Conservation (phyloP, 2,797 vertebrate species). For the Chrysocyon brachyurus region DNA sequence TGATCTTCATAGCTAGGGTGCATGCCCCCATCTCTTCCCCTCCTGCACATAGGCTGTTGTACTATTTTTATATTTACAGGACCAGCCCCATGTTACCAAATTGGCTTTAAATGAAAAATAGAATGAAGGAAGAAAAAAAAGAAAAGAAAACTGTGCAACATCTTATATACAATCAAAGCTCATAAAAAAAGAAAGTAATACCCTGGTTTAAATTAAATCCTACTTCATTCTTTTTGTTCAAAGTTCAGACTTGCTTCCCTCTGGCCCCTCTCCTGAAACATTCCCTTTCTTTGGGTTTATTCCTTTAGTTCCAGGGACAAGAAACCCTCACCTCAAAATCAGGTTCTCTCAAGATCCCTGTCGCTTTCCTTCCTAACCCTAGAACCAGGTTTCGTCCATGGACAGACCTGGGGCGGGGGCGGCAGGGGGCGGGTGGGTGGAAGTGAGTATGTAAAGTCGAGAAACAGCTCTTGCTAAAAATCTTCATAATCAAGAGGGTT, state of each 20-base stretch:
- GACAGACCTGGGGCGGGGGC: background rate
- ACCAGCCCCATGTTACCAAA: slow-evolving; percentile 42
- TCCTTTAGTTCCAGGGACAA: slow-evolving; percentile 61
- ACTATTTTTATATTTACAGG: slow-evolving; percentile 46
- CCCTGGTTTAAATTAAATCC: slow-evolving; percentile 67
- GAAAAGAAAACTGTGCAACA: slow-evolving; percentile 39
- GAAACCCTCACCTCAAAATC: slow-evolving; percentile 68
- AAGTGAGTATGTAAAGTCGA: background rate
- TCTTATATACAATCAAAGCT: slow-evolving; percentile 67
- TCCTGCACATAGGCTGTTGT: background rate
- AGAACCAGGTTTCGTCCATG: slow-evolving; percentile 42
- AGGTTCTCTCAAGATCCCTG: slow-evolving; percentile 73
- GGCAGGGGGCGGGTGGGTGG: background rate
- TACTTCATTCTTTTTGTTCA: slow-evolving; percentile 54
- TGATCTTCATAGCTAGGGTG: slow-evolving; percentile 65
- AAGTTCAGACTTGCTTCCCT: slow-evolving; percentile 74
- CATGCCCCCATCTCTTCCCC: slow-evolving; percentile 36
- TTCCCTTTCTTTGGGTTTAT: slow-evolving; percentile 63
- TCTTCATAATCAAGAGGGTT: slow-evolving; percentile 50
- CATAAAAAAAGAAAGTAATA: slow-evolving; percentile 72
- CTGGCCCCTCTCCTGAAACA: background rate
- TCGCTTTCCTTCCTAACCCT: slow-evolving; percentile 57
- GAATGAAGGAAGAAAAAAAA: slow-evolving; percentile 31
- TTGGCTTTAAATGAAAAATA: slow-evolving; percentile 78
- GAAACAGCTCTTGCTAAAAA: background rate